Evolutionary conservation across 2,113 vertebrate genomes (phyloP).

Genomic region (Eretmochelys imbricata): DNA sequence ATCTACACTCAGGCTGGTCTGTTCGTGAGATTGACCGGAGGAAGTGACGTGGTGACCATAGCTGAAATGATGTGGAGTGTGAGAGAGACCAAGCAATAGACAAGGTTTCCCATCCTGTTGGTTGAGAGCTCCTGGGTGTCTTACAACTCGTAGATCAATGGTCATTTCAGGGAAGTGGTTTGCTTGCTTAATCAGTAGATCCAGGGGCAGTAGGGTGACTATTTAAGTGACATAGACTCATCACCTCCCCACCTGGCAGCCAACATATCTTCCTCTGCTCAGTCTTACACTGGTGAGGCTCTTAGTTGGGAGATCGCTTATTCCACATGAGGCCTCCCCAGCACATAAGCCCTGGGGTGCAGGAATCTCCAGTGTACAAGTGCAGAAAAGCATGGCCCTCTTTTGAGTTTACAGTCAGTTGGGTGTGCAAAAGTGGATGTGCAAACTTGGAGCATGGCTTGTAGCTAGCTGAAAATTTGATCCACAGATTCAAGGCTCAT

Average conservation of each 20-base stretch:
- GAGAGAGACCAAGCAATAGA: neutral
- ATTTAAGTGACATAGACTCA: neutral
- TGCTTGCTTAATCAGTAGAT: neutral
- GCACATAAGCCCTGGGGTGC: neutral
- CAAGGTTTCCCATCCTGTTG: neutral
- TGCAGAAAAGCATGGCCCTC: neutral
- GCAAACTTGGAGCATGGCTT: neutral
- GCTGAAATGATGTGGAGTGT: neutral
- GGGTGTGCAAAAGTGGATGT: neutral
- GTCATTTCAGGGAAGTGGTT: neutral
- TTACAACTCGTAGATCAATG: neutral
- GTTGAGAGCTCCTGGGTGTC: neutral
- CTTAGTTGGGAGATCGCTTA: neutral
- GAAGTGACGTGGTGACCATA: neutral
- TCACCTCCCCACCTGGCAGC: neutral
- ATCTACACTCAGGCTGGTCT: neutral
- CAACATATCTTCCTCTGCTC: neutral
- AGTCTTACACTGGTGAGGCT: neutral
- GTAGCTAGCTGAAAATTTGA: neutral
- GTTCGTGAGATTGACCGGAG: neutral
- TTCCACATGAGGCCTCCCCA: neutral
- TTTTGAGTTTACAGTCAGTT: neutral
- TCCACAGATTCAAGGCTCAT: neutral
- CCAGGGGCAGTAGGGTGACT: neutral
- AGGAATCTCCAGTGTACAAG: neutral